A percentile compares a stretch with the other conserved stretches of the same genome.
These are phyloP conservation scores for Arenicola marina DNA, from an alignment of 2,888 invertebrate species.

Conservation along the genomic window DNA sequence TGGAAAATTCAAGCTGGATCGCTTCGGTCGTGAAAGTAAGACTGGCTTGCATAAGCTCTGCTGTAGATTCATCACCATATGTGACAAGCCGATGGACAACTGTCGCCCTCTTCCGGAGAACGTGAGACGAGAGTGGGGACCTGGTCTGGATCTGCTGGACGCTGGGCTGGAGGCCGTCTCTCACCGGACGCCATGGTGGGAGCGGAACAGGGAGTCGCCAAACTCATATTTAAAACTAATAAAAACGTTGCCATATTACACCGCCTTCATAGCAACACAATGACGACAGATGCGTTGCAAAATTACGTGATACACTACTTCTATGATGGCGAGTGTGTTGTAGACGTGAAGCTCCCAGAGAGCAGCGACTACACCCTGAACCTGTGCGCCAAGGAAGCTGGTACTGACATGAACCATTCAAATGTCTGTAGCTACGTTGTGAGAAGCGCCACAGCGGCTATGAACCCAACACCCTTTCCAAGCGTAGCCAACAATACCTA, in stretches of 20 bases:
- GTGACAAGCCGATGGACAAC: background rate
- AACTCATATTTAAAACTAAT: slow-evolving; percentile 6
- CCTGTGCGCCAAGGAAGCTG: background rate
- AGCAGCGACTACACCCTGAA: slow-evolving; percentile 8
- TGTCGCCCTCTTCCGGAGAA: slow-evolving; percentile 3
- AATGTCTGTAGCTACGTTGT: slow-evolving; percentile 1
- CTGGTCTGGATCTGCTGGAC: background rate
- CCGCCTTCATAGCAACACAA: background rate
- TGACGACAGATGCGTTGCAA: background rate
- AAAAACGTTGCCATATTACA: background rate
- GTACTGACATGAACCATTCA: background rate
- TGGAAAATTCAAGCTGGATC: slow-evolving; percentile 25
- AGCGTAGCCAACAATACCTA: background rate
- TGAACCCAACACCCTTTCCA: background rate
- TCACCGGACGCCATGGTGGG: slow-evolving; percentile 6
- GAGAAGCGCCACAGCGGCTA: background rate
- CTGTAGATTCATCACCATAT: background rate
- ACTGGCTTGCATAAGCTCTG: background rate
- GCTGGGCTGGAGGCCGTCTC: background rate
- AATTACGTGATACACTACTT: slow-evolving; percentile 2
- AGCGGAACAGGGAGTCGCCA: slow-evolving; percentile 1
- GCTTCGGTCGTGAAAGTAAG: slow-evolving; percentile 3
- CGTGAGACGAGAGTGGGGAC: slow-evolving; percentile 10
- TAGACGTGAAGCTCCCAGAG: slow-evolving; percentile 4
- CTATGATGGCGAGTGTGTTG: background rate